Conservation (phyloP, 2,797 vertebrate genomes). For the Betta splendens region DNA sequence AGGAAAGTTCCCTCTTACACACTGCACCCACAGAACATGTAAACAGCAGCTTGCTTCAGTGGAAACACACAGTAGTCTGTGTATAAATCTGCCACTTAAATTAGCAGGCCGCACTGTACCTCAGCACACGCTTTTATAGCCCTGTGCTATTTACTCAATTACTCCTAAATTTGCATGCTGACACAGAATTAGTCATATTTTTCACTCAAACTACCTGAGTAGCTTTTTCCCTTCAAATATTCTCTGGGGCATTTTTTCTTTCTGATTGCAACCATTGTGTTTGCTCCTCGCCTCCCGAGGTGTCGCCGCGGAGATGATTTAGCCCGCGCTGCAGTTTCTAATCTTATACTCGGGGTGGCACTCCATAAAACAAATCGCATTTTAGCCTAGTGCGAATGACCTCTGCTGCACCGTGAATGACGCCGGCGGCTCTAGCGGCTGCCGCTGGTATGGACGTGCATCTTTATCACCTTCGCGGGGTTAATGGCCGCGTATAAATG, state of each 20-base stretch:
- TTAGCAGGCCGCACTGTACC: slow-evolving; percentile 2
- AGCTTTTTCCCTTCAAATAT: not conserved
- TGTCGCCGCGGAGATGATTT: slow-evolving; percentile 30
- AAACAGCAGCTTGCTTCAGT: slow-evolving; percentile 43
- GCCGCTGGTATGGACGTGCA: slow-evolving; percentile 63
- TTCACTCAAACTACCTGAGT: no score
- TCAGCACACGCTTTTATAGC: slow-evolving; percentile 13
- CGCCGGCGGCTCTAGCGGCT: slow-evolving; percentile 51
- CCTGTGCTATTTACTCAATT: slow-evolving; percentile 20
- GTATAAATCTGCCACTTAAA: slow-evolving; percentile 40
- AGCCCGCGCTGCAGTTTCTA: slow-evolving; percentile 55
- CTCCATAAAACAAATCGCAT: slow-evolving; percentile 73
- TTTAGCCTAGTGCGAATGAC: slow-evolving; percentile 72
- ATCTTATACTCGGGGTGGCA: slow-evolving; percentile 60
- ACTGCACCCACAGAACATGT: slow-evolving; percentile 47
- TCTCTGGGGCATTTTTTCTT: not conserved
- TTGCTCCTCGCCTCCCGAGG: slow-evolving; percentile 17
- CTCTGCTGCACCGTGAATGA: slow-evolving; percentile 62
- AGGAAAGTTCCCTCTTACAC: slow-evolving; percentile 50
- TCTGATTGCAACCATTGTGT: slow-evolving; percentile 12
- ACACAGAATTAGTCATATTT: slow-evolving; percentile 19
- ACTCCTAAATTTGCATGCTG: slow-evolving; percentile 9
- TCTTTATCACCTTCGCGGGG: slow-evolving; percentile 73
- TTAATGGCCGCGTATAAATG: slow-evolving; percentile 74
- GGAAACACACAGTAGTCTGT: slow-evolving; percentile 16